These are phyloP conservation scores for Papilio machaon DNA, from an alignment of 1,140 invertebrate genomes.

Conservation along the genomic window DNA sequence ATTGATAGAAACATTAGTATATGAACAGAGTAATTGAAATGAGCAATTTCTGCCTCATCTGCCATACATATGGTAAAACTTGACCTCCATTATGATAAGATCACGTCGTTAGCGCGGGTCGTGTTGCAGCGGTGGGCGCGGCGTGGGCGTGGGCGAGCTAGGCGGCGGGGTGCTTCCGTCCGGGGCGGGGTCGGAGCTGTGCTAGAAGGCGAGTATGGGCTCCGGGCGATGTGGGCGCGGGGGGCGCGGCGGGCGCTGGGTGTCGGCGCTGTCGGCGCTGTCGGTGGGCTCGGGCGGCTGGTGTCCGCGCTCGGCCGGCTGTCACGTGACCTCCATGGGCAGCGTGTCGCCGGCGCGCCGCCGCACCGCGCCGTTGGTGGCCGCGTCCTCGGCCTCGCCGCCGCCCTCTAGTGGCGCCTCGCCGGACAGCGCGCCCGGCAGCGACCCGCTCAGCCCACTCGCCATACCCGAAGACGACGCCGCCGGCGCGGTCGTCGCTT, in stretches of 20 bases:
- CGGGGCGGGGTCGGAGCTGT: not conserved
- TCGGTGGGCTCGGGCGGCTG: slow-evolving; percentile 22
- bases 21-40: no score
- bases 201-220: slow-evolving; percentile 23
- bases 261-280: not conserved
- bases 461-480: slow-evolving; percentile 44
- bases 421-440: not conserved
- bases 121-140: no score
- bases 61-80: no score
- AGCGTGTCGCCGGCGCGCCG: slow-evolving; percentile 61
- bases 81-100: no score
- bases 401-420: slow-evolving; percentile 9
- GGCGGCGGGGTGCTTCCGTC: not conserved
- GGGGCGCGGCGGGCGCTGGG: not conserved
- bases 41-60: no score
- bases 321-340: slow-evolving; percentile 78
- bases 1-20: no score
- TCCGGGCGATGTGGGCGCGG: not conserved
- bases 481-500: slow-evolving; percentile 49
- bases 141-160: not conserved
- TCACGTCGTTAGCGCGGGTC: no score
- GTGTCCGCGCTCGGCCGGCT: slow-evolving; percentile 41
- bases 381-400: slow-evolving; percentile 45
- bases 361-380: slow-evolving; percentile 56
- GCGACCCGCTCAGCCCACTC: not conserved